These are phyloP conservation scores for Bombus cullumanus DNA, from an alignment of 1,140 invertebrate species.

Conservation along the genomic window DNA sequence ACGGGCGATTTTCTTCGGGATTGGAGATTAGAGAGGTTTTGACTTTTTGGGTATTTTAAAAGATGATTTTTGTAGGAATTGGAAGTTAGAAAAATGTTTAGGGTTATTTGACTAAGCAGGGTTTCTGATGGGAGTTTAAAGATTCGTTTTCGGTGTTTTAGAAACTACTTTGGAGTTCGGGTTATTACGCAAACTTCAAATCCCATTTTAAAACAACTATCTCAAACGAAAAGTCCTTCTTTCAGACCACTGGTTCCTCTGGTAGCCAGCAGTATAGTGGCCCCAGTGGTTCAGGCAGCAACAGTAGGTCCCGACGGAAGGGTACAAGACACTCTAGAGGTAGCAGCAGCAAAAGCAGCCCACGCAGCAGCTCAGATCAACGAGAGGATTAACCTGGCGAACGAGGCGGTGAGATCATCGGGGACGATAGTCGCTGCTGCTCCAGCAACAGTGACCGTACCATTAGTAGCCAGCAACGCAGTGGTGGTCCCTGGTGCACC, in stretches of 20 bases:
- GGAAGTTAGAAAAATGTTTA: too few relatives aligned
- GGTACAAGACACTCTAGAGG: conserved; percentile 69
- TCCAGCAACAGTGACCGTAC: neutral
- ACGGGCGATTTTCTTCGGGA: too few relatives aligned
- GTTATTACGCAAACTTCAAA: too few relatives aligned
- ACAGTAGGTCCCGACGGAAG: conserved; percentile 67
- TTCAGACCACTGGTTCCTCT: conserved; percentile 53
- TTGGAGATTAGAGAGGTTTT: too few relatives aligned
- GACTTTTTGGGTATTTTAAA: too few relatives aligned
- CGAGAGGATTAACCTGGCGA: conserved; percentile 78
- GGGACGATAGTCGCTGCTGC: conserved; percentile 61
- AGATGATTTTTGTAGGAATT: too few relatives aligned
- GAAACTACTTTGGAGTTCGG: too few relatives aligned
- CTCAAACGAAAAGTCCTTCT: neutral
- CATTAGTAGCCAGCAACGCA: conserved; percentile 35
- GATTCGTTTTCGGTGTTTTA: too few relatives aligned
- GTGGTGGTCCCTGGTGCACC: conserved; percentile 51
- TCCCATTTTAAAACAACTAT: too few relatives aligned
- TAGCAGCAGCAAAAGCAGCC: conserved; percentile 83
- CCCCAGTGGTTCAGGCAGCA: neutral
- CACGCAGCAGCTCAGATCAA: conserved; percentile 84
- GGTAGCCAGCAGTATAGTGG: conserved; percentile 37
- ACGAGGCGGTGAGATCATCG: conserved; percentile 69
- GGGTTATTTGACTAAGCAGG: too few relatives aligned
- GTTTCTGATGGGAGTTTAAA: too few relatives aligned